These are phyloP conservation scores for Tribolium freemani DNA, from an alignment of 2,888 invertebrate species.

Conservation along the genomic window DNA sequence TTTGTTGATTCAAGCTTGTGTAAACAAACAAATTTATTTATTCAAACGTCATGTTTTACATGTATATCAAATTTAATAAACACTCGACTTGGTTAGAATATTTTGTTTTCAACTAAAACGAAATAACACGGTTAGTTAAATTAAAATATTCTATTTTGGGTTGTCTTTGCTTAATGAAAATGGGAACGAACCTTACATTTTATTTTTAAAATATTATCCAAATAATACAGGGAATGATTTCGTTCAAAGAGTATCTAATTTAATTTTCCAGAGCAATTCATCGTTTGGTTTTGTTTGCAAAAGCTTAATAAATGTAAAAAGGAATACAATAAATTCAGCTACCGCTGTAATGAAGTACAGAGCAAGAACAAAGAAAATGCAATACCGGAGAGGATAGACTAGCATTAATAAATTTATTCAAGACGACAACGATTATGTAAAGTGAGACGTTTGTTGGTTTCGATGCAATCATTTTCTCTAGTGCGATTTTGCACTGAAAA, in stretches of 20 bases:
- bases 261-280: constrained; percentile 31
- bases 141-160: not conserved
- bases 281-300: constrained; percentile 31
- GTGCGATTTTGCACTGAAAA: too few relatives aligned
- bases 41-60: not conserved
- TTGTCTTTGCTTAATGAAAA: not conserved
- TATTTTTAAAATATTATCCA: constrained; percentile 11
- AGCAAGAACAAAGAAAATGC: constrained; percentile 31
- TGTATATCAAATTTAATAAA: not conserved
- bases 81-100: not conserved
- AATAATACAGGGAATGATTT: constrained; percentile 26
- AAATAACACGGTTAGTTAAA: not conserved
- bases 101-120: not conserved
- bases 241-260: constrained; percentile 34
- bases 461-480: not conserved
- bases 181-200: not conserved
- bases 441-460: constrained; percentile 9
- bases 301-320: constrained; percentile 33
- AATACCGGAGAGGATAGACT: constrained; percentile 7
- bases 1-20: too few relatives aligned
- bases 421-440: constrained; percentile 36
- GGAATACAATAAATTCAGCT: constrained; percentile 37
- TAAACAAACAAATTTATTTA: not conserved
- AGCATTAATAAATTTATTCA: constrained; percentile 36
- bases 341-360: constrained; percentile 36